A percentile compares a stretch with the other conserved stretches of the same genome.
These are phyloP conservation scores for Arge pagana DNA, from an alignment of 2,888 invertebrate species.

Conservation along the genomic window DNA sequence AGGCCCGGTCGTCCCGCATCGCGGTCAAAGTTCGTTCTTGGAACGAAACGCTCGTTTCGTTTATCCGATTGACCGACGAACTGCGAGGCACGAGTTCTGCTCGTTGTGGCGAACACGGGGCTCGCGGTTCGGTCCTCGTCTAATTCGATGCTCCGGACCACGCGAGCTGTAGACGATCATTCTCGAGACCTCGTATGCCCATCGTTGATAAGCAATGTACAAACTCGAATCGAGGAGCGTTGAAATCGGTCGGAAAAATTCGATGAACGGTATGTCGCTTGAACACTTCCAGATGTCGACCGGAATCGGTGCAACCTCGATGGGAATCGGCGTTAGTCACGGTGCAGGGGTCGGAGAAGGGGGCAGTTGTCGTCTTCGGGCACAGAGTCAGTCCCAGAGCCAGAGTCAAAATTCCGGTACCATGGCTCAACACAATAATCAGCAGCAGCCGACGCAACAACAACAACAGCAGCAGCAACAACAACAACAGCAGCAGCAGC, in stretches of 20 bases:
- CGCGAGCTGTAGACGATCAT: too few relatives aligned
- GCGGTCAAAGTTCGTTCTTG: too few relatives aligned
- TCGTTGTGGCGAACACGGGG: too few relatives aligned
- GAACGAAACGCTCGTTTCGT: too few relatives aligned
- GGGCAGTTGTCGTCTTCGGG: constrained; percentile 52
- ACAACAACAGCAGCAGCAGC: constrained; percentile 16
- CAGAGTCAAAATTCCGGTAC: constrained; percentile 36
- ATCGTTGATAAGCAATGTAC: too few relatives aligned
- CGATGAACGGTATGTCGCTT: neutral
- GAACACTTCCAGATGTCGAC: constrained; percentile 55
- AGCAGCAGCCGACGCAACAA: constrained; percentile 41
- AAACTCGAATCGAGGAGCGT: too few relatives aligned
- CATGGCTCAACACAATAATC: constrained; percentile 41
- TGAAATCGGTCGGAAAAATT: neutral
- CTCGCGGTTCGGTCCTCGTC: too few relatives aligned
- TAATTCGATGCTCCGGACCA: too few relatives aligned
- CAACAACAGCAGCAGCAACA: constrained; percentile 37
- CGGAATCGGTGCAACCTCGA: constrained; percentile 55
- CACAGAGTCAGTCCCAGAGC: constrained; percentile 48
- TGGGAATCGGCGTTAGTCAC: constrained; percentile 56
- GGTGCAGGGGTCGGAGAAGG: constrained; percentile 54
- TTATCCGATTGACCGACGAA: too few relatives aligned
- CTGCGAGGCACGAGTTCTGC: too few relatives aligned
- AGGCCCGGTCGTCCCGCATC: too few relatives aligned
- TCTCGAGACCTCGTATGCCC: too few relatives aligned